Evolutionary conservation across 1,140 invertebrate genomes (phyloP), one percentile per base, ranked within the genome.

Genomic region (Anthonomus grandis): DNA sequence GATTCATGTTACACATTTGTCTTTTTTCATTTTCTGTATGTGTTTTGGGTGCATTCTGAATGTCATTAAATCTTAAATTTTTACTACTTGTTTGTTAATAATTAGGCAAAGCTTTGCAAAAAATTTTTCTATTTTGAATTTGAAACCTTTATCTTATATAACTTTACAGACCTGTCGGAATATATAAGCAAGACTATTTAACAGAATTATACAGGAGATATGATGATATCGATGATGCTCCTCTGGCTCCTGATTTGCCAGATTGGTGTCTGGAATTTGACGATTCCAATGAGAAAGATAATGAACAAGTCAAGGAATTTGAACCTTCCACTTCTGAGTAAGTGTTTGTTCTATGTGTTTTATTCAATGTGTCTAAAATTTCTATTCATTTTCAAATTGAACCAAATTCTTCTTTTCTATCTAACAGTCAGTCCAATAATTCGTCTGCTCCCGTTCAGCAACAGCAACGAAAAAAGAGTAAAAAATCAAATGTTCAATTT

Each of bases 111-210:
- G n/a, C n/a, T n/a, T n/a, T n/a, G n/a, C n/a, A n/a, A n/a, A n/a
- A n/a, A n/a, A n/a, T n/a, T n/a, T n/a, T 1, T 2, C 24, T 1
- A 10, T 12, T 22, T 45, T 45, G 8, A 36, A 36, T 4, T 8
- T 8, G 13, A 44, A 18, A 44, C 10, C 13, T n/a, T 12, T 17
- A 1, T 19, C 19, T 51, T 3, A 1, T 51, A 37, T 47, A 47
- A 46, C 22, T 3, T 66, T 66, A 41, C 63, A 81, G 86, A 57
- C 79, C 84, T 19, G 87, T 87, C 21, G 87, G 88, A 31, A 90
- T 91, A 64, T 91, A 91, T 66, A 90, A 90, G 70, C 76, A 76
- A 36, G 87, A 90, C 70, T 91, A 90, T 64, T 78, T 91, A 47
- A 69, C 80, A 57, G 87, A 90, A 70, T 72, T 90, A 25, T 90